These are phyloP conservation scores for Dolichoris vasculosae DNA, from an alignment of 1,140 invertebrate genomes.

Conservation along the genomic window DNA sequence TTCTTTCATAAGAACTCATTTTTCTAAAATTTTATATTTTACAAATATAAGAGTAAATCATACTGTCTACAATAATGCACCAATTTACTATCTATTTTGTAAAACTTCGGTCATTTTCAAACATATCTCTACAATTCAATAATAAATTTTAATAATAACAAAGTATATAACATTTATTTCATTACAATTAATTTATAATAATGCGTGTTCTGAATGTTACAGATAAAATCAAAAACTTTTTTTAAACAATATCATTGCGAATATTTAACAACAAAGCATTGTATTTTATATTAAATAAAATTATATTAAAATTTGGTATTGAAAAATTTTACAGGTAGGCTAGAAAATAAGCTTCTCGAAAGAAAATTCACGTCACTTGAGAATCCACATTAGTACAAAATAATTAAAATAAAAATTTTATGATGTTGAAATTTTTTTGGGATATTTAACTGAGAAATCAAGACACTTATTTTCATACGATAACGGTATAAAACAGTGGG, in stretches of 20 bases:
- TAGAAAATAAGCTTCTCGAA: constrained; percentile 23
- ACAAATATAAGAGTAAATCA: constrained; percentile 14
- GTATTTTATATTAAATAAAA: background rate
- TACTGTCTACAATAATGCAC: constrained; percentile 17
- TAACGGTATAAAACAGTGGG: constrained; percentile 38
- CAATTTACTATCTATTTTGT: background rate
- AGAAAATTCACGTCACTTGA: background rate
- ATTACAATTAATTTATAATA: background rate
- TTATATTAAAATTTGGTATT: background rate
- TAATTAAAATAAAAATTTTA: background rate
- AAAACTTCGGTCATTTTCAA: constrained; percentile 7
- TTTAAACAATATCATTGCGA: background rate
- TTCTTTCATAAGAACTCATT: constrained; percentile 47
- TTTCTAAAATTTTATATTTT: background rate
- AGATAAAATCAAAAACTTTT: background rate
- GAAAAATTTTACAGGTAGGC: constrained; percentile 12
- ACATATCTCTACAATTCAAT: background rate
- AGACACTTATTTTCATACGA: constrained; percentile 37
- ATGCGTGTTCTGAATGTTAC: background rate
- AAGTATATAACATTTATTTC: background rate
- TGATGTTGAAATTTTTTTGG: background rate
- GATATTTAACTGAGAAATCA: constrained; percentile 24
- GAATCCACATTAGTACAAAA: constrained; percentile 12
- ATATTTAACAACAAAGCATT: background rate
- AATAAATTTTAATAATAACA: constrained; percentile 7